These are phyloP conservation scores for Platysteira castanea DNA, from an alignment of 2,113 vertebrate genomes.

Conservation along the genomic window DNA sequence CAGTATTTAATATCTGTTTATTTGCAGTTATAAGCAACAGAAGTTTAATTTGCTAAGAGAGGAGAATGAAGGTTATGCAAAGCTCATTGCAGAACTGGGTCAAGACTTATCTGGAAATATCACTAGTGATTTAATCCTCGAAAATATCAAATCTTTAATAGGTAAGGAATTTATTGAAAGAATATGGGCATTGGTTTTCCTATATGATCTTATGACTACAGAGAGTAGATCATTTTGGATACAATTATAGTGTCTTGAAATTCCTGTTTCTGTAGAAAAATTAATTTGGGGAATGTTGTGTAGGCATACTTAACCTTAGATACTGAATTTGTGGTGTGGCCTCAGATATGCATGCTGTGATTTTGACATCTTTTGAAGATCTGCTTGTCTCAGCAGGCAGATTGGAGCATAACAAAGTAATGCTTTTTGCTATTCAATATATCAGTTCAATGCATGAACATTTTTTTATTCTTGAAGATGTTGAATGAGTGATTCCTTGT, in stretches of 20 bases:
- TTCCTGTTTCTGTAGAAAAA: not conserved
- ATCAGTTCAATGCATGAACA: not conserved
- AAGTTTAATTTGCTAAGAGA: constrained; percentile 98
- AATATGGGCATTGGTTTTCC: not conserved
- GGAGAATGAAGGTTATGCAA: constrained; percentile 98
- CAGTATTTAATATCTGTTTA: constrained; percentile 47
- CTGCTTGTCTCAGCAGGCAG: not conserved
- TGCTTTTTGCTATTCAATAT: not conserved
- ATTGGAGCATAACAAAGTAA: not conserved
- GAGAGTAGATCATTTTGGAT: not conserved
- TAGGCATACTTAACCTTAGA: not conserved
- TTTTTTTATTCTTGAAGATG: not conserved
- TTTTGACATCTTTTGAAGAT: not conserved
- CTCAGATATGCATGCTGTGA: not conserved
- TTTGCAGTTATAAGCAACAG: constrained; percentile 96
- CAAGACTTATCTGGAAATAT: constrained; percentile 94
- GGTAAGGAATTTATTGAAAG: constrained; percentile 72
- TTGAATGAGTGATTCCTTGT: not conserved
- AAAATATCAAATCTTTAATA: constrained; percentile 99
- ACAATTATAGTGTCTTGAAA: not conserved
- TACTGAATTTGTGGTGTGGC: not conserved
- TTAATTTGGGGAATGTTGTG: not conserved
- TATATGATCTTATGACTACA: not conserved
- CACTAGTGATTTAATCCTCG: constrained; percentile 92
- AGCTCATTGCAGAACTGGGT: constrained; percentile 94